Evolutionary conservation across 64 coral and sea anemone species (phyloP).

Genomic region (Montipora efflorescens): DNA sequence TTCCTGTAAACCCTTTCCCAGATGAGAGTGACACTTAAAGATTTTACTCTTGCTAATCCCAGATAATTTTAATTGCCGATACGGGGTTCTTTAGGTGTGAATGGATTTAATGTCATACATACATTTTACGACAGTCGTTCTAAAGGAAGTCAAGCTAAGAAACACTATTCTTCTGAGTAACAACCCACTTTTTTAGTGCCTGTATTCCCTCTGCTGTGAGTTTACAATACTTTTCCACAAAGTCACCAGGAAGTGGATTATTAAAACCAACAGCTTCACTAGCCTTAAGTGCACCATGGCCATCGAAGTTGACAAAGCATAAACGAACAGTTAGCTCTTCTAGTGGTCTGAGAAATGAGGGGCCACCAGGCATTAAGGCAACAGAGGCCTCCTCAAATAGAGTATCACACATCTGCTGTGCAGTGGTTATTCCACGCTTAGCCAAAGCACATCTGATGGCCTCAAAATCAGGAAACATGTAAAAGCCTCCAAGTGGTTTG

Average conservation of each 20-base stretch:
- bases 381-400: conserved; percentile 43
- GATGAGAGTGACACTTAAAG: too few relatives aligned
- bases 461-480: conserved; percentile 73
- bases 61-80: too few relatives aligned
- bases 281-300: conserved; percentile 29
- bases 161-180: conserved; percentile 17
- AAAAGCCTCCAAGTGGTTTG: conserved; percentile 59
- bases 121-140: too few relatives aligned
- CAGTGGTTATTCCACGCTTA: conserved; percentile 48
- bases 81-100: too few relatives aligned
- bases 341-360: conserved; percentile 15
- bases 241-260: conserved; percentile 31
- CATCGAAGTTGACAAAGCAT: conserved; percentile 65
- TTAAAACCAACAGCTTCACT: conserved; percentile 7
- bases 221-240: conserved; percentile 46
- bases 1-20: too few relatives aligned
- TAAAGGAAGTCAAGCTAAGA: neutral
- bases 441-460: conserved; percentile 22
- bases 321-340: conserved; percentile 48
- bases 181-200: conserved; percentile 32
- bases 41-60: too few relatives aligned
- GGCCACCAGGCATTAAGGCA: conserved; percentile 57
- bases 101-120: too few relatives aligned
- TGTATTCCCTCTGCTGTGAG: conserved; percentile 35
- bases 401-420: conserved; percentile 66